phyloP scores from a whole-genome alignment of 2,113 vertebrate genomes.

The Arothron firmamentum region DNA sequence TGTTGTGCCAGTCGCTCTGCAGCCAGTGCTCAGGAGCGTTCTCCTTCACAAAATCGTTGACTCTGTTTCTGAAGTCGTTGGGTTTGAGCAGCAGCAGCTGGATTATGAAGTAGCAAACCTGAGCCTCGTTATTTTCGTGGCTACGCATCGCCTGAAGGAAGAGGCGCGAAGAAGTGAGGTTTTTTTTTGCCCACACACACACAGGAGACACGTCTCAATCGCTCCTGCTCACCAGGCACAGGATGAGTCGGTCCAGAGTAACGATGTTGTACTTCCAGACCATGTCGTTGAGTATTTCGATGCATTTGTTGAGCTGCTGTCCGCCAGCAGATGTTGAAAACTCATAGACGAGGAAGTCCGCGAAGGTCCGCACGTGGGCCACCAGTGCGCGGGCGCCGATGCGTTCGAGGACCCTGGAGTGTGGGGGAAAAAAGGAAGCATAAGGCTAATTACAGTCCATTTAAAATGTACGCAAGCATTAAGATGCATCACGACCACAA shows the following conservation, averaged over 20 bases:
- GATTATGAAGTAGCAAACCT: slow-evolving; percentile 99
- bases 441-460: slow-evolving; percentile 28
- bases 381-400: slow-evolving; percentile 95
- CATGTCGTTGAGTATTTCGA: slow-evolving; percentile 99
- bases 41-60: slow-evolving; percentile 98
- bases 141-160: slow-evolving; percentile 90
- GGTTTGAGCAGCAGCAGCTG: slow-evolving; percentile 95
- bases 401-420: slow-evolving; percentile 87
- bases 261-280: slow-evolving; percentile 99
- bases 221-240: slow-evolving; percentile 86
- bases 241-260: slow-evolving; percentile 91
- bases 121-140: slow-evolving; percentile 97
- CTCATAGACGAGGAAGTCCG: slow-evolving; percentile 97
- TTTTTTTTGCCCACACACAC: rapidly evolving
- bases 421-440: background rate
- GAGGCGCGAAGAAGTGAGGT: background rate
- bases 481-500: slow-evolving; percentile 4
- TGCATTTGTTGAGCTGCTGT: slow-evolving; percentile 98
- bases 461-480: slow-evolving; percentile 21
- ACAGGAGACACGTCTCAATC: background rate
- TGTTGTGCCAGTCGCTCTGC: slow-evolving; percentile 98
- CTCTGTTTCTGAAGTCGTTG: slow-evolving; percentile 96
- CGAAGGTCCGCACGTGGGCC: slow-evolving; percentile 95
- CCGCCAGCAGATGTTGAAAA: slow-evolving; percentile 97
- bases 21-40: slow-evolving; percentile 99